phyloP scores from a whole-genome alignment of 30 jellyfish, hydroid and myxozoan genomes.

The Aurelia sp. region DNA sequence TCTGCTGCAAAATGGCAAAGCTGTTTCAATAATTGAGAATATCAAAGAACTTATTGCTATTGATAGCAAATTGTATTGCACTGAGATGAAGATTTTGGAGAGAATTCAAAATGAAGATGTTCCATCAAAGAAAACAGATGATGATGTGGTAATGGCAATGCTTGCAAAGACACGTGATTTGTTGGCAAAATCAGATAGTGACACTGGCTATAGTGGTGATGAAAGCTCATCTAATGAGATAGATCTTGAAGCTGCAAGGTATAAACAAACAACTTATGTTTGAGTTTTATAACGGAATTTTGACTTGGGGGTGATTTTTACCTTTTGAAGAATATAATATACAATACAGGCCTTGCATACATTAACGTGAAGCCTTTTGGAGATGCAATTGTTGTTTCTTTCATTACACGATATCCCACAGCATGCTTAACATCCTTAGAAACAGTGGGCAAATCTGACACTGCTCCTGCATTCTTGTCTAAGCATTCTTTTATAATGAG shows the following conservation, averaged over 20 bases:
- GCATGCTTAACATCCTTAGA: too few relatives aligned
- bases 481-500: too few relatives aligned
- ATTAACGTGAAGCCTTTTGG: too few relatives aligned
- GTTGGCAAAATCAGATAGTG: slow-evolving; percentile 63
- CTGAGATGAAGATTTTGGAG: slow-evolving; percentile 26
- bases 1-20: slow-evolving; percentile 25
- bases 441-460: too few relatives aligned
- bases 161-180: slow-evolving; percentile 44
- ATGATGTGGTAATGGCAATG: slow-evolving; percentile 30
- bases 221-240: slow-evolving; percentile 62
- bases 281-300: neutral
- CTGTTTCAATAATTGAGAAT: slow-evolving; percentile 28
- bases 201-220: slow-evolving; percentile 63
- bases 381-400: too few relatives aligned
- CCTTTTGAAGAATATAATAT: too few relatives aligned
- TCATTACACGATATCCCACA: too few relatives aligned
- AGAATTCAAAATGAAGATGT: slow-evolving; percentile 6
- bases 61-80: slow-evolving; percentile 46
- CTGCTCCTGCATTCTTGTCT: too few relatives aligned
- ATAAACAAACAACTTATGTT: slow-evolving; percentile 76
- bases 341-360: too few relatives aligned
- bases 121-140: neutral
- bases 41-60: slow-evolving; percentile 32
- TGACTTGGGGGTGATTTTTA: too few relatives aligned
- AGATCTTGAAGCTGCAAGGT: slow-evolving; percentile 54